A percentile compares a stretch with the other conserved stretches of the same genome.
phyloP scores from a whole-genome alignment of 1,140 invertebrate species.

The Anastrepha obliqua region DNA sequence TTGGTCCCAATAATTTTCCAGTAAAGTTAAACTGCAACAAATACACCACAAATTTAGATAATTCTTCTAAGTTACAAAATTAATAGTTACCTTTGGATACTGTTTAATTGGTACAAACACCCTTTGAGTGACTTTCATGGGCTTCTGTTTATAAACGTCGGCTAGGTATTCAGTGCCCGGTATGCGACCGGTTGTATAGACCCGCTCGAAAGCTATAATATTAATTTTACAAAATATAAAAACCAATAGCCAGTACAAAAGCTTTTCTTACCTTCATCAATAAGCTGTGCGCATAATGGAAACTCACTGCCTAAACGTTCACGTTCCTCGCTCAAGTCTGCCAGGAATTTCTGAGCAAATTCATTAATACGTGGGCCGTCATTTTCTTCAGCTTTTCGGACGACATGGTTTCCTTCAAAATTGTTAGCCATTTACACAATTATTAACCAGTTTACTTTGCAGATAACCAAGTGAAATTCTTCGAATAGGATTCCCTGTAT shows the following conservation, averaged over 20 bases:
- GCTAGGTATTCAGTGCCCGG: constrained; percentile 82
- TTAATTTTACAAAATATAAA: not conserved
- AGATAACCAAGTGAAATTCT: not conserved
- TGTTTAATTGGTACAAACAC: constrained; percentile 90
- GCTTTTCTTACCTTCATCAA: constrained; percentile 26
- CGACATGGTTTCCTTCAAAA: not conserved
- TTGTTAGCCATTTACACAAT: constrained; percentile 7
- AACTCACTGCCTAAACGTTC: not conserved
- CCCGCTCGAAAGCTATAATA: constrained; percentile 51
- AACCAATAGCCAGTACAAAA: too few species aligned
- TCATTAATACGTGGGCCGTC: not conserved
- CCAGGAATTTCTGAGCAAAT: constrained; percentile 46
- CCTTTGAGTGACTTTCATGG: constrained; percentile 87
- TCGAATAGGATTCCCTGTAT: too few species aligned
- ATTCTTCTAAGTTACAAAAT: not conserved
- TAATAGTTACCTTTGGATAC: constrained; percentile 80
- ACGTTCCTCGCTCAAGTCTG: constrained; percentile 36
- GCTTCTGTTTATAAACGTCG: constrained; percentile 90
- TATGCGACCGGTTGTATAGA: constrained; percentile 74
- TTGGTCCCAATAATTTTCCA: constrained; percentile 93
- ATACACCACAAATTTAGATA: not conserved
- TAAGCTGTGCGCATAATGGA: not conserved
- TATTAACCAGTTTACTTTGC: not conserved
- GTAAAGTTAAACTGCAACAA: constrained; percentile 89
- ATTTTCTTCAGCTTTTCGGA: not conserved